Base-by-base conservation (phyloP, 2,797 vertebrate genomes). In the Sandelia bainsii region DNA sequence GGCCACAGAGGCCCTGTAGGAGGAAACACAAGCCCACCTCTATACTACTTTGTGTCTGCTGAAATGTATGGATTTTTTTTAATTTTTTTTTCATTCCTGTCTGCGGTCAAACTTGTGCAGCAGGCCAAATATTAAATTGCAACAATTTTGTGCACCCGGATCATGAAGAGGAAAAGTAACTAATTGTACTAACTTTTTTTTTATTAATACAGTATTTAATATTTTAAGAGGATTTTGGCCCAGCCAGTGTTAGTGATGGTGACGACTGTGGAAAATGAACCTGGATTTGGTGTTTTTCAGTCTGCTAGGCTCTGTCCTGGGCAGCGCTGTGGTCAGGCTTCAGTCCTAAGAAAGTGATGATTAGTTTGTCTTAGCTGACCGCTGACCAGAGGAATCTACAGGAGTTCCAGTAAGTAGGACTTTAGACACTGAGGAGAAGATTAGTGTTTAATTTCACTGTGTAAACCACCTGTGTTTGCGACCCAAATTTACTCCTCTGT, bases 1-100 rank as follows among this genome's bases (percentile, higher is more conserved):
- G 94, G 94, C 93, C 77, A 44, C 77, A 77, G 82, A 73, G 79
- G 71, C 78, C 83, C 87, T 85, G 90, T 87, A 87, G 80, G 87
- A 93, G 90, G 93, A 93, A 94, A 93, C 91, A 86, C 89, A 91
- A 94, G 85, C 91, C 88, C 87, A 88, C 90, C 90, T 90, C 92
- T 91, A 83, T 91, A 91, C 92, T 61, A 85, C 87, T 86, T 88
- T 85, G 83, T 86, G 84, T 91, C 91, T 89, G 81, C 86, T 89
- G 56, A 91, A 92, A 94, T 66, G 77, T 91, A 92, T 92, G 86
- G 89, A 87, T 89, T 88, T 91, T 79, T 81, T 79, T 69, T 75
- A n/a, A n/a, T 27, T 56, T 7, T 14, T 3, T 40, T 32, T 27
- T 25, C 25, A 34, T 65, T 74, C 80, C 71, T 64, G 85, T 91